A percentile compares a stretch with the other conserved stretches of the same genome.
These are phyloP conservation scores for Chauna torquata DNA, from an alignment of 2,113 vertebrate species.

Conservation along the genomic window DNA sequence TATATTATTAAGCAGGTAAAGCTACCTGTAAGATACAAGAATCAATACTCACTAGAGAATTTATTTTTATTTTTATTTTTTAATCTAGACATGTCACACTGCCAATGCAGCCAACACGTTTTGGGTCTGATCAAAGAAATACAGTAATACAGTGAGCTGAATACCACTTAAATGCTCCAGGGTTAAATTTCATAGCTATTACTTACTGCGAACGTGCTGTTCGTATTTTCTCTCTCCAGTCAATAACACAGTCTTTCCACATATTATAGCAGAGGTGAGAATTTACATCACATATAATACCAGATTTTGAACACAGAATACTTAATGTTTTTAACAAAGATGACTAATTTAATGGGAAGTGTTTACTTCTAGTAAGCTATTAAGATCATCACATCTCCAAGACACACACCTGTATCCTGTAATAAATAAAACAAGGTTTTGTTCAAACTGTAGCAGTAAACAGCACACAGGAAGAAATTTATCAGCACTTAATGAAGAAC, in stretches of 20 bases:
- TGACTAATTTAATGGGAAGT: not conserved
- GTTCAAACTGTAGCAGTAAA: not conserved
- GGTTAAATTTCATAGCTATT: not conserved
- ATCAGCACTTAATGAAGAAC: not conserved
- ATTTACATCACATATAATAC: not conserved
- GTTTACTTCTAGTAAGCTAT: not conserved
- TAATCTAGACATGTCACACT: not conserved
- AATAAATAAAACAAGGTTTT: not conserved
- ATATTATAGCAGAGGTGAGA: not conserved
- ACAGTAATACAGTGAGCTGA: rapidly evolving
- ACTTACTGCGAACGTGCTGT: not conserved
- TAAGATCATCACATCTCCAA: not conserved
- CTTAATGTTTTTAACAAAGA: not conserved
- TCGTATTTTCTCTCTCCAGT: not conserved
- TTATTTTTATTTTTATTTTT: not conserved
- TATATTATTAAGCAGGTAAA: not conserved
- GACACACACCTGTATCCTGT: not conserved
- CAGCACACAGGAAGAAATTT: not conserved
- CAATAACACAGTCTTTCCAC: not conserved
- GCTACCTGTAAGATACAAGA: not conserved
- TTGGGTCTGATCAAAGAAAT: not conserved
- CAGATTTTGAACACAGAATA: not conserved
- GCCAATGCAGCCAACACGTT: not conserved
- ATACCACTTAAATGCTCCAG: not conserved
- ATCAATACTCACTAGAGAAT: not conserved